phyloP scores from a whole-genome alignment of 2,888 invertebrate genomes.

The Minunthozetes semirufus region DNA sequence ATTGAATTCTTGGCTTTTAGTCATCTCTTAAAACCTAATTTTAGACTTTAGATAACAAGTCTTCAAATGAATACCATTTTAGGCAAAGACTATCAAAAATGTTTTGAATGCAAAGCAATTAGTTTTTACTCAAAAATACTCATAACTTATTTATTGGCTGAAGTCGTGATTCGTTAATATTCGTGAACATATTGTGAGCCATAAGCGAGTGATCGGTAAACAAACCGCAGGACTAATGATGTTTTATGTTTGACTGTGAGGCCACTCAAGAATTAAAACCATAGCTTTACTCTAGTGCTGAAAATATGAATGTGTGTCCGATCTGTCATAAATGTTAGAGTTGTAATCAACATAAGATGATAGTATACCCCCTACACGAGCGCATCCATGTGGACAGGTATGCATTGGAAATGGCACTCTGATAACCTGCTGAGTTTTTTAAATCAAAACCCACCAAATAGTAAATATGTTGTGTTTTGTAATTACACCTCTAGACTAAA shows the following conservation, averaged over 20 bases:
- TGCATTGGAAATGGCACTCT: not conserved
- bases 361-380: slow-evolving; percentile 11
- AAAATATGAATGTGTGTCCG: slow-evolving; percentile 13
- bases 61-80: no score
- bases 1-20: no score
- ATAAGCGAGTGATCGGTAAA: not conserved
- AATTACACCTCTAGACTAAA: not conserved
- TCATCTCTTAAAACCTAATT: no score
- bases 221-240: slow-evolving; percentile 23
- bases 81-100: not conserved
- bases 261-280: not conserved
- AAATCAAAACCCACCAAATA: slow-evolving; percentile 17
- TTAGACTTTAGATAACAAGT: no score
- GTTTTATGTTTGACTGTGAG: not conserved
- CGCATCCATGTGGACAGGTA: not conserved
- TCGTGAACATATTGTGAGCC: slow-evolving; percentile 1
- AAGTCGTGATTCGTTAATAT: not conserved
- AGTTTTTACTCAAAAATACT: not conserved
- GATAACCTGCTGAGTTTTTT: slow-evolving; percentile 17
- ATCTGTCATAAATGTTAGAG: slow-evolving; percentile 14
- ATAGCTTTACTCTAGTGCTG: not conserved
- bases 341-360: slow-evolving; percentile 23
- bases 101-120: not conserved
- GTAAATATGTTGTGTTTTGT: slow-evolving; percentile 18
- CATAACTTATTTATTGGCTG: slow-evolving; percentile 13